Base-by-base conservation (phyloP, 2,113 vertebrate genomes). In the Euleptes europaea region DNA sequence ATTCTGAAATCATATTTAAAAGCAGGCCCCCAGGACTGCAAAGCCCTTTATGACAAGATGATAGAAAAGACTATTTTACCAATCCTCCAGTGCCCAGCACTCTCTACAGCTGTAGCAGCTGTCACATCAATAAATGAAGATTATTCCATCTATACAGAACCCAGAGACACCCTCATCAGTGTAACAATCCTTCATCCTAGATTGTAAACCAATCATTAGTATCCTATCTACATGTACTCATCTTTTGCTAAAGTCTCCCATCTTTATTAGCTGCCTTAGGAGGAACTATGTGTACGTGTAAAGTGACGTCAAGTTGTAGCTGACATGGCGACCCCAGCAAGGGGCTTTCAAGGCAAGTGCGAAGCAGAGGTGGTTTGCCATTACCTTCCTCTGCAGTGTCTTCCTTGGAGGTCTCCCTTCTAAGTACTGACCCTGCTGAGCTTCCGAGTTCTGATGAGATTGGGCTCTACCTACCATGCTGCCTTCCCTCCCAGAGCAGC, bases 1-100 rank as follows among this genome's bases (percentile, higher is more conserved):
- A 47, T 47, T 87, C 66, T 71, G 54, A 86, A 40, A 51, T 82
- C 84, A 85, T 88, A 72, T 11, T 78, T 71, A 38, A 86, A 71
- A 85, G 11, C 10, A 44, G 65, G 67, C 17, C 44, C 44, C 28
- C 73, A 78, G 51, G 1, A 66, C 0, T 51, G 69, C 83, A 54
- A 21, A 54, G 83, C 1, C 49, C 1, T 80, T 54, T 28, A 82
- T 19, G 54, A 57, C 17, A 23, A 23, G 54, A 57, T 57, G 19
- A 19, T 23, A 57, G 17, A 57, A 54, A 54, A 57, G 11, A 31
- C 40, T 42, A 65, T 79, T 28, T 31, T 21, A 80, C 28, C 31
- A 47, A 19, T n/a, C 15, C 17, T n/a, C 23, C 28, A 66, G 14
- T 80, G n/a, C 28, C 40, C 44, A 42, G 66, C 19, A 6, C 9